A percentile compares a stretch with the other conserved stretches of the same genome.
Conservation (phyloP, 2,113 vertebrate species). For the Connochaetes taurinus region DNA sequence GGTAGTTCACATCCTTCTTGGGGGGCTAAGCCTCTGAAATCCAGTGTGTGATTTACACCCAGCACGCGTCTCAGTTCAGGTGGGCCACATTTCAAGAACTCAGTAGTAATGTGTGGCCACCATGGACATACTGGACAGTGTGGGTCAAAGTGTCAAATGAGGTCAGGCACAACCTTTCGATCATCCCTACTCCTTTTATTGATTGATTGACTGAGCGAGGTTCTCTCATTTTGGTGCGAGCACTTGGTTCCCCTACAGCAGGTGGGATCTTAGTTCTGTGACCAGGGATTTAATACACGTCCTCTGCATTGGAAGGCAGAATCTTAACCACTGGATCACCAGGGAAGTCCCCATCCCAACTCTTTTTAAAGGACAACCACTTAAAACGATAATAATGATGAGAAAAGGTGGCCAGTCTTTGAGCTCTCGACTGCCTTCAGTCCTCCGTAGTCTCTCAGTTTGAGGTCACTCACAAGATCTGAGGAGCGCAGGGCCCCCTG, state of each 20-base stretch:
- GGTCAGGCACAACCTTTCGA: neutral
- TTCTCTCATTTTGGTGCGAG: neutral
- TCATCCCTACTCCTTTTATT: neutral
- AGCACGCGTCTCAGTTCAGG: neutral
- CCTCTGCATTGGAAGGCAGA: neutral
- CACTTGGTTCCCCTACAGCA: neutral
- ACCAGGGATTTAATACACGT: neutral
- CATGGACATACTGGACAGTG: neutral
- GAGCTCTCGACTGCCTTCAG: too few relatives aligned
- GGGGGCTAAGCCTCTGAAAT: neutral
- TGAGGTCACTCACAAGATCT: neutral
- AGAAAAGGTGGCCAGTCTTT: neutral
- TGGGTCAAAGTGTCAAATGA: neutral
- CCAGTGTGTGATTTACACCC: neutral
- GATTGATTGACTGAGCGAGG: neutral
- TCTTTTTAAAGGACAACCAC: neutral
- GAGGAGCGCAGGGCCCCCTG: neutral
- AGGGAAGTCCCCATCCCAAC: neutral
- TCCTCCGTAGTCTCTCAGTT: neutral
- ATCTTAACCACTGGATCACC: neutral
- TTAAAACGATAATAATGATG: neutral
- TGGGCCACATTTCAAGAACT: neutral
- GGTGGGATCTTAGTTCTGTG: neutral
- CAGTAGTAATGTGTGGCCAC: too few relatives aligned
- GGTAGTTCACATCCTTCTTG: too few relatives aligned